These are phyloP conservation scores for Opisthocomus hoazin DNA, from an alignment of 2,113 vertebrate genomes.

Conservation along the genomic window DNA sequence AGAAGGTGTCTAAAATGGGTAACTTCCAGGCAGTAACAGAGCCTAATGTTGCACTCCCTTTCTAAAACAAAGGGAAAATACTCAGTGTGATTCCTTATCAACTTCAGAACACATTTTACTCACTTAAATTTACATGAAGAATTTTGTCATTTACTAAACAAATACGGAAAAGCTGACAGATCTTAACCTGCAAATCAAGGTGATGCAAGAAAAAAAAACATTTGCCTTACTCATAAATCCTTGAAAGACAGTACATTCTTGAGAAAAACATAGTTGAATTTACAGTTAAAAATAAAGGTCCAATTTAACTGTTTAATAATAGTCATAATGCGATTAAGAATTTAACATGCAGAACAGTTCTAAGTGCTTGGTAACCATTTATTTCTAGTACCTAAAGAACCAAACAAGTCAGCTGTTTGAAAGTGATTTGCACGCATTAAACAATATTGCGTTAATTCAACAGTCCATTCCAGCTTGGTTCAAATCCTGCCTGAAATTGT, in stretches of 20 bases:
- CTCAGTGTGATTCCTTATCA: background rate
- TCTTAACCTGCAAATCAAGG: background rate
- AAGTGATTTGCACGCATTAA: background rate
- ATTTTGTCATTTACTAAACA: background rate
- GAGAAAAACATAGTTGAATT: background rate
- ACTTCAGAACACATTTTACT: background rate
- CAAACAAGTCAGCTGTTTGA: background rate
- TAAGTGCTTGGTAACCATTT: background rate
- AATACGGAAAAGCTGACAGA: background rate
- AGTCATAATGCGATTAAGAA: background rate
- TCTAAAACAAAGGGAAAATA: background rate
- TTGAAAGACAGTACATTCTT: background rate
- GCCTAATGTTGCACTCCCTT: background rate
- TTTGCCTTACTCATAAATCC: background rate
- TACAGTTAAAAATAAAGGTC: background rate
- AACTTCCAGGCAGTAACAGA: background rate
- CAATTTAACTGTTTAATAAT: background rate
- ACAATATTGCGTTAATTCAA: background rate
- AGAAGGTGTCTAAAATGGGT: accelerated
- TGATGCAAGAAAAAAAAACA: background rate
- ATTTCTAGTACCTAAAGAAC: background rate
- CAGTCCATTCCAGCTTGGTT: background rate
- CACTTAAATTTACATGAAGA: background rate
- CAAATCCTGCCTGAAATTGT: background rate
- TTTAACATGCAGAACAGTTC: background rate